These are phyloP conservation scores for Athalia cordata DNA, from an alignment of 2,888 invertebrate genomes.

Conservation along the genomic window DNA sequence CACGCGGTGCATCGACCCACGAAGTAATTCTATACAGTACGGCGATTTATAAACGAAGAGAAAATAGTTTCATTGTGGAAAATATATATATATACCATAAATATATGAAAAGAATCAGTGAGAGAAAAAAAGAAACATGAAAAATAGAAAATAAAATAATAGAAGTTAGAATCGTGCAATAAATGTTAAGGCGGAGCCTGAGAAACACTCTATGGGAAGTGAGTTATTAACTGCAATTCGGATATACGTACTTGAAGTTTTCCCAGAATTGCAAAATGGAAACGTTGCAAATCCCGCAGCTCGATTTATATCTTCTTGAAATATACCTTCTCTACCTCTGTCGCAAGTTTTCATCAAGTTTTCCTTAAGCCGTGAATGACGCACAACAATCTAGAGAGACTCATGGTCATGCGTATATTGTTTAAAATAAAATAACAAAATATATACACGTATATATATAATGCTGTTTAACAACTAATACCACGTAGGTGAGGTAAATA, in stretches of 20 bases:
- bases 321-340: not conserved
- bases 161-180: not conserved
- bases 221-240: not conserved
- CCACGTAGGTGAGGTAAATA: not conserved
- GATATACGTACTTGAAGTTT: not conserved
- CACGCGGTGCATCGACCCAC: not conserved
- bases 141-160: not conserved
- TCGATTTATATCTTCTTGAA: not conserved
- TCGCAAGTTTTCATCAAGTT: no score
- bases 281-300: slow-evolving; percentile 4
- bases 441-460: slow-evolving; percentile 2
- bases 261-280: not conserved
- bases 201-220: slow-evolving; percentile 8
- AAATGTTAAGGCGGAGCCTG: slow-evolving; percentile 13
- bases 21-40: not conserved
- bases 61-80: not conserved
- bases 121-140: not conserved
- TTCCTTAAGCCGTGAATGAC: no score
- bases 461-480: not conserved
- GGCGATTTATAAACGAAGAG: not conserved
- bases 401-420: not conserved
- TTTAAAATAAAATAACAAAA: not conserved
- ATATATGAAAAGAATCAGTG: no score
- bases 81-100: no score
- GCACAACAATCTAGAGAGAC: not conserved